Evolutionary conservation across 2,888 invertebrate species (phyloP), one percentile per base, ranked within the genome.

Genomic region (Ceramica pisi): DNA sequence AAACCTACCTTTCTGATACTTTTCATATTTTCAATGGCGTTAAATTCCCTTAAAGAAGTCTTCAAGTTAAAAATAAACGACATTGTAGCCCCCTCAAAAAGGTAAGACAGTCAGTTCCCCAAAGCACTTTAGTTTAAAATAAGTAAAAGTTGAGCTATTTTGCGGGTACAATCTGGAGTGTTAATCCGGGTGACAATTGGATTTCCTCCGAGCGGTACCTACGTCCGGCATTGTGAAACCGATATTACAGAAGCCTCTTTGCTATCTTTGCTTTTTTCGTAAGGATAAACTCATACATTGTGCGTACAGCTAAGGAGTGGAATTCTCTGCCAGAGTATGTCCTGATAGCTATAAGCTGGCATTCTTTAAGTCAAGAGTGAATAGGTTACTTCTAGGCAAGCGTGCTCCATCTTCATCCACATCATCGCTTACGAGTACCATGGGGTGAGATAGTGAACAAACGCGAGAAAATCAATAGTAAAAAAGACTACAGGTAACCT

Each of bases 161-260:
- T 51, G 71, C 60, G 71, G 72, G 71, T 63, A 68, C 67, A 74
- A 74, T 80, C 71, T 70, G 67, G 67, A 67, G 69, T 71, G 80
- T 83, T 85, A 86, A 86, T 83, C 81, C 65, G 74, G 71, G 75
- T 75, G 85, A 80, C 83, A 80, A 85, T 83, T 80, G 83, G 76
- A 83, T 85, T 82, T 84, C 53, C 73, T 63, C 78, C 56, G 46
- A 46, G 57, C 63, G 60, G 66, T 46, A 35, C 68, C 46, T 50
- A 31, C 53, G 50, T 67, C 56, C 16, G 46, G 14, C 12, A 7
- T 51, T 41, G 55, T 44, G 9, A 0, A 23, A 44, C 26, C 38
- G 38, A 14, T 14, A 14, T 26, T 31, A 2, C 76, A 80, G 68
- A 76, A 80, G 76, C 21, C 2, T 57, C 35, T n/a, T n/a, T n/a